These are phyloP conservation scores for Vanessa atalanta DNA, from an alignment of 1,140 invertebrate genomes.

Conservation along the genomic window DNA sequence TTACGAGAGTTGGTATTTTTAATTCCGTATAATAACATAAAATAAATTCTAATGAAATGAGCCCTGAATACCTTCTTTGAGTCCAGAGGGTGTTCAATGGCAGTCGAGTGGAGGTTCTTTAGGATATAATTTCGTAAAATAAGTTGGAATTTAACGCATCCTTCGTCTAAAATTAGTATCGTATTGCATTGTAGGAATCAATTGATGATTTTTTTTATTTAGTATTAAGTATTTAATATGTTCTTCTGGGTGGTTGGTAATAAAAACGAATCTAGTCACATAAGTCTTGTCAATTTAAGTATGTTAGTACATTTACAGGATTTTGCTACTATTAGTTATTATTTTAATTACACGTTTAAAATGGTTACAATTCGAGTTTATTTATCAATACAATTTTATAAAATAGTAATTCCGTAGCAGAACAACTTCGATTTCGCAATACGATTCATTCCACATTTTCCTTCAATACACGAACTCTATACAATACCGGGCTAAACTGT, in stretches of 20 bases:
- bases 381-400: not conserved
- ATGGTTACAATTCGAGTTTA: not conserved
- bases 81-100: slow-evolving; percentile 27
- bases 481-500: slow-evolving; percentile 14
- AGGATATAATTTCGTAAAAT: slow-evolving; percentile 45
- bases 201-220: not conserved
- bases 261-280: too few species aligned
- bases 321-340: too few species aligned
- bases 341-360: too few species aligned
- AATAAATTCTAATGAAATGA: slow-evolving; percentile 34
- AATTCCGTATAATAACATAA: slow-evolving; percentile 31
- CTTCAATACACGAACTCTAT: slow-evolving; percentile 1
- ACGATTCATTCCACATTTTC: not conserved
- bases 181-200: not conserved
- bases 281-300: too few species aligned
- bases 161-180: slow-evolving; percentile 1
- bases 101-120: slow-evolving; percentile 48
- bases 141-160: slow-evolving; percentile 43
- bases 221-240: too few species aligned
- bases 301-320: too few species aligned
- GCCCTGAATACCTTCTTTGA: slow-evolving; percentile 13
- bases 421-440: not conserved
- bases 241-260: too few species aligned
- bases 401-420: not conserved
- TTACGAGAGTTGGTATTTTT: slow-evolving; percentile 28